These are phyloP conservation scores for Lutjanus erythropterus DNA, from an alignment of 2,113 vertebrate species.

Conservation along the genomic window DNA sequence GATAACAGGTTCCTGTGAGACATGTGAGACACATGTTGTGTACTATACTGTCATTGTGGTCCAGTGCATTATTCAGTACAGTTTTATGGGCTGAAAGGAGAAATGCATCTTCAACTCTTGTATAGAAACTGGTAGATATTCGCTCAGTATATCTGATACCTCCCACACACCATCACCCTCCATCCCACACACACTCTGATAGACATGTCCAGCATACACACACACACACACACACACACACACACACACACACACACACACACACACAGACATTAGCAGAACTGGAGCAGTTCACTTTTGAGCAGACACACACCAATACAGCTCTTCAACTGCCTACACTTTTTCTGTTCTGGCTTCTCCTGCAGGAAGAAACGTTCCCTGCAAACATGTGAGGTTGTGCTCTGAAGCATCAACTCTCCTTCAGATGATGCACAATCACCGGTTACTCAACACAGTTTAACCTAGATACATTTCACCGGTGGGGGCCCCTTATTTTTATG, in stretches of 20 bases:
- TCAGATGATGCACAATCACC: constrained; percentile 1
- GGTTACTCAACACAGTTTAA: constrained; percentile 3
- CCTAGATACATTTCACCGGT: not conserved
- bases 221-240: constrained; percentile 47
- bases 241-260: constrained; percentile 21
- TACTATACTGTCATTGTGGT: not conserved
- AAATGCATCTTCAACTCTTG: not conserved
- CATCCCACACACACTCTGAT: constrained; percentile 45
- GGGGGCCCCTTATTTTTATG: not conserved
- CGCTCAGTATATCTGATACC: constrained; percentile 2
- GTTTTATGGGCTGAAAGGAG: constrained; percentile 17
- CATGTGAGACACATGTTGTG: not conserved
- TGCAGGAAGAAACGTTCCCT: constrained; percentile 6
- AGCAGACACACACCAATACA: constrained; percentile 1
- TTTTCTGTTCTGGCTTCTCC: constrained; percentile 21
- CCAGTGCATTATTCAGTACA: constrained; percentile 11
- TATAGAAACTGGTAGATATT: constrained; percentile 32
- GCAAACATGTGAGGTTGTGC: not conserved
- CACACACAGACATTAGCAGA: constrained; percentile 15
- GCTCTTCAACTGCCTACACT: constrained; percentile 29
- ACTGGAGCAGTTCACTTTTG: not conserved
- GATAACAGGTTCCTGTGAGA: not conserved
- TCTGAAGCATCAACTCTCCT: not conserved
- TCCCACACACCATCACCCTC: constrained; percentile 57
- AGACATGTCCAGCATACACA: constrained; percentile 25